Conservation (phyloP, 2,888 invertebrate genomes). For the Thysanoteuthis rhombus region DNA sequence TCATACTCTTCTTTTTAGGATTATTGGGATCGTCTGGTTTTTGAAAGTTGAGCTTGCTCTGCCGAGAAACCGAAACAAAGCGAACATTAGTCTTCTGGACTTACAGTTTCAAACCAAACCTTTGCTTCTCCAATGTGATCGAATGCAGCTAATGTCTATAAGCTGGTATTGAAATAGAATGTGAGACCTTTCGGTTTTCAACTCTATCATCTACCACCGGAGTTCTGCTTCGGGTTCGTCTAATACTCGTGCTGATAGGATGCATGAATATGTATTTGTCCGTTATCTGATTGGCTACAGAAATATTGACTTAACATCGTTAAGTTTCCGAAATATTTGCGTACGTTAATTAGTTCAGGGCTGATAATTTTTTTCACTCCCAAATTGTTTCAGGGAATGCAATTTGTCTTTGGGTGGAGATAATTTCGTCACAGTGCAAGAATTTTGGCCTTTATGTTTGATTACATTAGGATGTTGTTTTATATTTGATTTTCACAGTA, state of each 20-base stretch:
- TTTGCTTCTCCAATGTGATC: no score
- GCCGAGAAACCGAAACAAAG: no score
- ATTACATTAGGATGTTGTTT: not conserved
- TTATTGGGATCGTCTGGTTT: no score
- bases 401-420: not conserved
- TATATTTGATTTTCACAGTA: not conserved
- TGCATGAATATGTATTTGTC: not conserved
- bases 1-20: no score
- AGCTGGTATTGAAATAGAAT: no score
- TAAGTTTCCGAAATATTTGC: not conserved
- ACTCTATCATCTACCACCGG: not conserved
- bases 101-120: no score
- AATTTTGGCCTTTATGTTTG: not conserved
- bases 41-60: no score
- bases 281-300: not conserved
- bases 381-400: not conserved
- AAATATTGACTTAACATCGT: not conserved
- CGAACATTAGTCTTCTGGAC: no score
- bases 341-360: not conserved
- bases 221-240: not conserved
- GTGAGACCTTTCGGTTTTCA: no score
- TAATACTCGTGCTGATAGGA: not conserved
- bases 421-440: not conserved
- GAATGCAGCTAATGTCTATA: no score
- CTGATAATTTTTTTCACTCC: not conserved